Evolutionary conservation across 2,113 vertebrate species (phyloP).

Genomic region (Capra hircus): DNA sequence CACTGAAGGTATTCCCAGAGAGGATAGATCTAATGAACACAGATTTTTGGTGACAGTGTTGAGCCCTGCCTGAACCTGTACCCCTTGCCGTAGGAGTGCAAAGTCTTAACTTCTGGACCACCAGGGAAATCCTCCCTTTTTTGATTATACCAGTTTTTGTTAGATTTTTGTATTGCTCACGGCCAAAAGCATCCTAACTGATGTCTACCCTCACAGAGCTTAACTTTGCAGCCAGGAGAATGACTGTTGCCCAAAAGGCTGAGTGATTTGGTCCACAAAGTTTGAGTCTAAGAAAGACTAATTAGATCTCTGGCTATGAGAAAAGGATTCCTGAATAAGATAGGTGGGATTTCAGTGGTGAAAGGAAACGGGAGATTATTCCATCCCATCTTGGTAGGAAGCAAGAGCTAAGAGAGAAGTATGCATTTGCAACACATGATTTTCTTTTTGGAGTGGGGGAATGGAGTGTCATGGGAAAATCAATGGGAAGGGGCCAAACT

Average conservation of each 20-base stretch:
- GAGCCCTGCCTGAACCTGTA: not conserved
- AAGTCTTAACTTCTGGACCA: not conserved
- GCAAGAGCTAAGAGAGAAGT: not conserved
- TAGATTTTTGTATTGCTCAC: not conserved
- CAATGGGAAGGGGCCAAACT: not conserved
- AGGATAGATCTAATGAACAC: not conserved
- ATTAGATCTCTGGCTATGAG: not conserved
- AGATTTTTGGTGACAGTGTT: not conserved
- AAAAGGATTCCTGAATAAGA: not conserved
- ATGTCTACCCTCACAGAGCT: not conserved
- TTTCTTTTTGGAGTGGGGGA: not conserved
- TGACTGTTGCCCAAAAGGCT: not conserved
- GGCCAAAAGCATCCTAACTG: not conserved
- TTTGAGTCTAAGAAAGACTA: not conserved
- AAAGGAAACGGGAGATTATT: not conserved
- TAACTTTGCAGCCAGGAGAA: not conserved
- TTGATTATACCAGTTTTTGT: not conserved
- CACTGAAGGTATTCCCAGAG: not conserved
- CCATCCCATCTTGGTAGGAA: not conserved
- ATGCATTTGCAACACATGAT: not conserved
- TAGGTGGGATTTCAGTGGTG: not conserved
- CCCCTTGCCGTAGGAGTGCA: not conserved
- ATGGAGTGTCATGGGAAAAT: not conserved
- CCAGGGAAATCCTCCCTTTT: not conserved
- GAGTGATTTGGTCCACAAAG: not conserved